phyloP scores from a whole-genome alignment of 2,888 invertebrate species.

The Chorisops tibialis region DNA sequence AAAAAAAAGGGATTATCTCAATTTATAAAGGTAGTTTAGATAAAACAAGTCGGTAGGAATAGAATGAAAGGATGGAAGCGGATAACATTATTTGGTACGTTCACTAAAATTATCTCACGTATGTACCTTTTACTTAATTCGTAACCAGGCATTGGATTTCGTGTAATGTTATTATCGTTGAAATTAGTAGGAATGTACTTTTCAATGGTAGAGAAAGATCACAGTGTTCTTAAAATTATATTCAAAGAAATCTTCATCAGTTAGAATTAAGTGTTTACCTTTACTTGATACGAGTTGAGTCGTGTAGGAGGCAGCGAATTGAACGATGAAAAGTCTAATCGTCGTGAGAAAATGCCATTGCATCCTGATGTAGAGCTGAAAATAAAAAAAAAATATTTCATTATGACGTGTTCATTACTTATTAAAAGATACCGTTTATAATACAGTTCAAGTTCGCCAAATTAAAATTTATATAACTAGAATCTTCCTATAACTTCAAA shows the following conservation, averaged over 20 bases:
- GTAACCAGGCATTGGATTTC: background rate
- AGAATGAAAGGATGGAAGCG: constrained; percentile 14
- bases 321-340: constrained; percentile 92
- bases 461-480: no score
- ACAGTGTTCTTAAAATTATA: background rate
- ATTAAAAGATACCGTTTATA: background rate
- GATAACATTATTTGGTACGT: background rate
- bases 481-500: no score
- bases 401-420: background rate
- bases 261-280: constrained; percentile 64
- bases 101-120: constrained; percentile 28
- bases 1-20: constrained; percentile 24
- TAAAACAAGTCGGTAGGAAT: background rate
- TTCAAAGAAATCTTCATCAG: constrained; percentile 2
- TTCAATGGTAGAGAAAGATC: no score
- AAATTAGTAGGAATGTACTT: no score
- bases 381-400: constrained; percentile 42
- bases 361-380: constrained; percentile 82
- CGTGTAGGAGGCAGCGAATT: constrained; percentile 91
- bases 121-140: constrained; percentile 32
- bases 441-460: no score
- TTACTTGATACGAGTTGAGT: constrained; percentile 98
- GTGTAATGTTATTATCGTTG: no score
- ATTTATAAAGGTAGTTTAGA: constrained; percentile 28
- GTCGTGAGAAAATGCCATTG: constrained; percentile 88